These are phyloP conservation scores for Nicator chloris DNA, from an alignment of 2,113 vertebrate species.

Conservation along the genomic window DNA sequence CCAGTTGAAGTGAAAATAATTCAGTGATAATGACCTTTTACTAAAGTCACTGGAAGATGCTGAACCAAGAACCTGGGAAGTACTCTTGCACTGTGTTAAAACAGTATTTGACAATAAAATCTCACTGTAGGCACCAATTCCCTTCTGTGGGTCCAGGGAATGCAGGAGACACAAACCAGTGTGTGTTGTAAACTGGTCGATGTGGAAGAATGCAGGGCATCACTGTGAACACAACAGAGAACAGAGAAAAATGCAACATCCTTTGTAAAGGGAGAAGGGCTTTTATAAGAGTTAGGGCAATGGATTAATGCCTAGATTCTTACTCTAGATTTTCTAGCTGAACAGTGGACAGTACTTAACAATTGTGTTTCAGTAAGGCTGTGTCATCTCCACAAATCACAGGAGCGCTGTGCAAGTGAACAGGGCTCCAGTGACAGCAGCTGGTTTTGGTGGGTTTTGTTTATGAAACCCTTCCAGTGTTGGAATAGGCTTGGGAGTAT, in stretches of 20 bases:
- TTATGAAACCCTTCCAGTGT: background rate
- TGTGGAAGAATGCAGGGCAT: background rate
- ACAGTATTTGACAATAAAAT: background rate
- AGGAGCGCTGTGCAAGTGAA: background rate
- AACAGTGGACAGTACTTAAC: background rate
- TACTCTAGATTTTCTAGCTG: background rate
- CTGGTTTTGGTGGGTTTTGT: background rate
- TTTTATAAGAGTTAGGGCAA: background rate
- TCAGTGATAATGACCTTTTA: background rate
- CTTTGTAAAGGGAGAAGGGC: background rate
- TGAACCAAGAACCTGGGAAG: background rate
- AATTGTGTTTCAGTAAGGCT: background rate
- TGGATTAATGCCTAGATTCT: background rate
- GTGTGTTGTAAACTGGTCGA: background rate
- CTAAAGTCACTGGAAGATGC: background rate
- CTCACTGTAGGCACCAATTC: background rate
- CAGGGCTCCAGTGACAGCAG: background rate
- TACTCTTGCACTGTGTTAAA: background rate
- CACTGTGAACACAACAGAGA: background rate
- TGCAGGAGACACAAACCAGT: background rate
- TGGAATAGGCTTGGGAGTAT: background rate
- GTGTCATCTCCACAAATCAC: background rate
- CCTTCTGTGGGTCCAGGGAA: background rate
- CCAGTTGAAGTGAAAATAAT: background rate
- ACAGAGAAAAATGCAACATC: background rate